Conservation (phyloP, 2,797 vertebrate genomes). For the Esox lucius region DNA sequence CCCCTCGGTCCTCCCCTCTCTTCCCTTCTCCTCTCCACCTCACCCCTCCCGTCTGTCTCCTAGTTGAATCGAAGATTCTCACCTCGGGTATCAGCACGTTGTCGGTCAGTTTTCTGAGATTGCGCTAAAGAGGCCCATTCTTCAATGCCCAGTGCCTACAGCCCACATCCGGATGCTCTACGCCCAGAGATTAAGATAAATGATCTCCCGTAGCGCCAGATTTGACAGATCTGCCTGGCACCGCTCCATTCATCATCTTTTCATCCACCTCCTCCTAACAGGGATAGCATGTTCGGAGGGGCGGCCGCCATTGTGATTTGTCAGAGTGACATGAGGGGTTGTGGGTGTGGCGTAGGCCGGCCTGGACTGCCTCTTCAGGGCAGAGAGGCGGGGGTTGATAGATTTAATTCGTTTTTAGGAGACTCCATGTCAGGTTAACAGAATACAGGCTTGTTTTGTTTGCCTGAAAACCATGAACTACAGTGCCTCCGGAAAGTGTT, state of each 20-base stretch:
- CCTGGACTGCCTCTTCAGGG: not conserved
- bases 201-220: not conserved
- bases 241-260: not conserved
- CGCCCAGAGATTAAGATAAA: slow-evolving; percentile 1
- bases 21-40: not conserved
- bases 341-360: not conserved
- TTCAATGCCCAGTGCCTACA: not conserved
- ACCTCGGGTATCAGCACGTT: not conserved
- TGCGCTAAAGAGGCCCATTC: slow-evolving; percentile 2
- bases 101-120: slow-evolving; percentile 1
- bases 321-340: not conserved
- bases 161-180: not conserved
- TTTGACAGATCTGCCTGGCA: slow-evolving; percentile 2
- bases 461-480: not conserved
- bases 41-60: not conserved
- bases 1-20: not conserved
- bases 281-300: not conserved
- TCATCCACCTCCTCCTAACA: not conserved
- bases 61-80: not conserved
- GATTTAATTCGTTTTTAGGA: not conserved
- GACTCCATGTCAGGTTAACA: too few species aligned
- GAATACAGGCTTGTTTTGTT: not conserved
- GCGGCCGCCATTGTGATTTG: not conserved
- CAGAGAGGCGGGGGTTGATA: not conserved
- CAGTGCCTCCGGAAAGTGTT: too few species aligned